Percentiles rank a stretch among this genome's conserved stretches.
Conservation (phyloP, 35 echinoderm and acorn worm species). For the Ptychodera flava region DNA sequence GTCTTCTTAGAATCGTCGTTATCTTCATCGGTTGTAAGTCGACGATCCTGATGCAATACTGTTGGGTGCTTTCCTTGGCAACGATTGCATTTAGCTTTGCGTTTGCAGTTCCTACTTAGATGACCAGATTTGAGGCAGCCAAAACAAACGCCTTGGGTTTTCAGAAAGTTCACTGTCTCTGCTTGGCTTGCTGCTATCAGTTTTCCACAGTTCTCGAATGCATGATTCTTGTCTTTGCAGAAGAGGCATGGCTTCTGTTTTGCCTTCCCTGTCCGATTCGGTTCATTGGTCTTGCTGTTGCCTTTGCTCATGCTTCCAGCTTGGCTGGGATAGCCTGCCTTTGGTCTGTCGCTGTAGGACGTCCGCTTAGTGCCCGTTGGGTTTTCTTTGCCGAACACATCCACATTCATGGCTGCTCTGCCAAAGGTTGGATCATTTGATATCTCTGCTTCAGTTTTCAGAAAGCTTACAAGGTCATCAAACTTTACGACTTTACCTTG, state of each 20-base stretch:
- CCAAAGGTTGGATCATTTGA: conserved; percentile 22
- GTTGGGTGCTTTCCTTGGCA: background rate
- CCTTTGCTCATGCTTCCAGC: background rate
- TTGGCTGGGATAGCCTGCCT: background rate
- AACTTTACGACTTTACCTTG: conserved; percentile 5
- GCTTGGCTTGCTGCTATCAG: background rate
- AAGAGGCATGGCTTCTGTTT: background rate
- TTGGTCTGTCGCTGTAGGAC: background rate
- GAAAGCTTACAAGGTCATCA: conserved; percentile 11
- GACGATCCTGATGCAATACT: background rate
- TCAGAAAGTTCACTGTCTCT: conserved; percentile 8
- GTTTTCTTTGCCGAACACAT: background rate
- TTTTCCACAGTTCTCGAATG: background rate
- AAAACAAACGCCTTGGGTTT: conserved; percentile 6
- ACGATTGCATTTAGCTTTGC: background rate
- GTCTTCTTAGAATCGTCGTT: too few species aligned
- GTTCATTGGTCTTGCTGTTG: background rate
- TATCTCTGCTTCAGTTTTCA: conserved; percentile 2
- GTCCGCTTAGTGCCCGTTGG: background rate
- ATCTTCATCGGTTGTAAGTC: too few species aligned
- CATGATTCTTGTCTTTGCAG: background rate
- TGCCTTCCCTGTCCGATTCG: background rate
- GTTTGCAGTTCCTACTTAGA: background rate
- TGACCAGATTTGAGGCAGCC: background rate
- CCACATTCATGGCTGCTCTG: background rate